Evolutionary conservation across 1,140 invertebrate species (phyloP), one percentile per base, ranked within the genome.

Genomic region (Agrypnia vestita): DNA sequence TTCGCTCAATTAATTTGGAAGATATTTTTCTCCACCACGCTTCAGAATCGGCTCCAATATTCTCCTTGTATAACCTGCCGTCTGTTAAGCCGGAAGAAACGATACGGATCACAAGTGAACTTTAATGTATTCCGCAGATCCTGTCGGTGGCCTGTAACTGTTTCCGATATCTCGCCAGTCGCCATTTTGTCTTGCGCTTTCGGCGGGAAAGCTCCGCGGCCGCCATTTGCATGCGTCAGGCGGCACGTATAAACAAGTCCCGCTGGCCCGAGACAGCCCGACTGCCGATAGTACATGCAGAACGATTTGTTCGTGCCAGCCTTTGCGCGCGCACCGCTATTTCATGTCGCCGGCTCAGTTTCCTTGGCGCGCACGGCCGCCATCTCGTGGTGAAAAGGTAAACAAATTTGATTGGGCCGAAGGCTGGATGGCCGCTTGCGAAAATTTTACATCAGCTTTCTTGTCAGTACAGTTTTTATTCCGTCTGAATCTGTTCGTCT

Each of bases 231-330:
- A 69, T 69, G 64, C 64, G 64, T 69, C 64, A 47, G 44, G 64
- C 64, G n/a, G 35, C 64, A n/a, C 43, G 55, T 19, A 69, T 47
- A 69, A 69, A 69, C 64, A 46, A 69, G 64, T 15, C 64, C 17
- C 15, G 53, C 53, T 19, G 53, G 53, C n/a, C 15, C 35, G 64
- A 44, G 64, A 69, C 64, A 69, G 64, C 44, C n/a, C 44, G 59
- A 25, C 64, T 69, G 43, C 64, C 64, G 64, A 69, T 69, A 46
- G 44, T 69, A 47, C 64, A 47, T 43, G 43, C 12, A 21, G 35
- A 17, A 15, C 64, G 64, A 69, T 69, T 69, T 69, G 64, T 69
- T 69, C 64, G 46, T 69, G 64, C 64, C 64, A 69, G 35, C 64
- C 64, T 69, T 69, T 69, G 64, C 64, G 43, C 35, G 43, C 64